Base-by-base conservation (phyloP, 2,113 vertebrate species). In the Scomber japonicus region DNA sequence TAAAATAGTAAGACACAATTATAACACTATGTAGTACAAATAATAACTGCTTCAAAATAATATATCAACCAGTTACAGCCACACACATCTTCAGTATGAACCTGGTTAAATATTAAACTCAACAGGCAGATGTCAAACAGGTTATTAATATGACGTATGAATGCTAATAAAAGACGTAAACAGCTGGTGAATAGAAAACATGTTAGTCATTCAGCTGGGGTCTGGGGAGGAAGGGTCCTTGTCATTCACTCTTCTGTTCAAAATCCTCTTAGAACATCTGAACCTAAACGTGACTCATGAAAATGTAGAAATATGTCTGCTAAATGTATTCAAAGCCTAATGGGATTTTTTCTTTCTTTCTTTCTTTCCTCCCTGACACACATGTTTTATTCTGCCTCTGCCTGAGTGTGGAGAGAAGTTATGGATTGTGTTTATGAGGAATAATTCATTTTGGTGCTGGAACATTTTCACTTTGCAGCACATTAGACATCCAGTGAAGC, bases 371-470 rank as follows among this genome's bases (percentile, higher is more conserved):
- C 61, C 30, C 44, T 21, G 53, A 53, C 69, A n/a, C 62, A 3
- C 71, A 71, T 56, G 54, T 73, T 66, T 75, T 21, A 74, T 74
- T 62, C 56, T 30, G 35, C 50, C 14, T 81, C 53, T 7, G n/a
- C 11, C 51, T 4, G 45, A 51, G 57, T 17, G 59, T 2, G 63
- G 14, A 7, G 9, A 14, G 17, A 65, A 17, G 56, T 69, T 56
- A 45, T 10, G 53, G n/a, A 12, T 40, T 6, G 61, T 70, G 72
- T 46, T 57, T n/a, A 51, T 77, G 66, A 85, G 67, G 19, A 88
- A 88, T 84, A 59, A 88, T 88, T 82, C 56, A 87, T 82, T 62
- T 57, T 2, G 44, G n/a, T 44, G 74, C 66, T 19, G 59, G 60
- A 74, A 84, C 72, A 68, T 75, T 51, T 82, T 71, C 64, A 66